Evolutionary conservation across 2,113 vertebrate species (phyloP).

Genomic region (Eudyptes chrysolophus): DNA sequence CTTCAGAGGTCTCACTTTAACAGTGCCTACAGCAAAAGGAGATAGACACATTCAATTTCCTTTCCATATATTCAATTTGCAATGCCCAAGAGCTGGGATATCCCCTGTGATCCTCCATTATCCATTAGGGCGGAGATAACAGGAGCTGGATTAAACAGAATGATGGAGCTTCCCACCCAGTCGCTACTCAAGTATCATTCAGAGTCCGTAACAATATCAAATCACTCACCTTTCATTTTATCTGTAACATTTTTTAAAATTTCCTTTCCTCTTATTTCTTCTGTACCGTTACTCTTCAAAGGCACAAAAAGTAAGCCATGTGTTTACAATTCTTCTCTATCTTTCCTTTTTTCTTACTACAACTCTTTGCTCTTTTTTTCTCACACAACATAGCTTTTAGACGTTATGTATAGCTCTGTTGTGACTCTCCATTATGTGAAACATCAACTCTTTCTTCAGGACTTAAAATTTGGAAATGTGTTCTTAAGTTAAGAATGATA

Average conservation of each 20-base stretch:
- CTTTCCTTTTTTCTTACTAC: not conserved
- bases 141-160: not conserved
- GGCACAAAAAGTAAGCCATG: not conserved
- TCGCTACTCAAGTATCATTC: not conserved
- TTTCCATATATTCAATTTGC: not conserved
- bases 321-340: not conserved
- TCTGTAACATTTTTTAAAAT: not conserved
- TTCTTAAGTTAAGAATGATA: not conserved
- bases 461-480: not conserved
- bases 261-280: not conserved
- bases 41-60: not conserved
- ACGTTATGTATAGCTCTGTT: not conserved
- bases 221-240: not conserved
- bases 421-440: not conserved
- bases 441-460: not conserved
- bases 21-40: conserved; percentile 6
- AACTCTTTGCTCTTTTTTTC: not conserved
- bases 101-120: not conserved
- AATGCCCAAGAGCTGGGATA: not conserved
- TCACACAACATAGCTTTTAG: not conserved
- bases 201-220: not conserved
- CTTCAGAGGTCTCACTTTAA: not conserved
- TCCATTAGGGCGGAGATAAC: not conserved
- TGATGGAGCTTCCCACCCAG: not conserved
- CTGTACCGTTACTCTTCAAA: not conserved